These are phyloP conservation scores for Catostylus mosaicus DNA, from an alignment of 30 jellyfish, hydroid and myxozoan genomes.

Conservation along the genomic window DNA sequence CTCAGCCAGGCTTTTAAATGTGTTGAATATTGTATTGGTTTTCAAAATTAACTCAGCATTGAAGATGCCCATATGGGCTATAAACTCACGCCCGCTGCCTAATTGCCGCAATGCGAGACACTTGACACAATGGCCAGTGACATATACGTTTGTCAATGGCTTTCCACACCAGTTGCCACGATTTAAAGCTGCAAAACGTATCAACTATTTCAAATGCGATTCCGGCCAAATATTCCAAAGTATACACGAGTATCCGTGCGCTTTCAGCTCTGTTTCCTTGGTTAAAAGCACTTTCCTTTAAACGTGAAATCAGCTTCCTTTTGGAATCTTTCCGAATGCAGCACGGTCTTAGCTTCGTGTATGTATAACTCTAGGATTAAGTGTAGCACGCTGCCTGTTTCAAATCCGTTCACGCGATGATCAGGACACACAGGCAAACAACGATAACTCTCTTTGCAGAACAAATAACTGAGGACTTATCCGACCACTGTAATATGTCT, in stretches of 20 bases:
- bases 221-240: neutral
- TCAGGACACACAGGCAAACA: neutral
- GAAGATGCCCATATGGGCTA: conserved; percentile 24
- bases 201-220: neutral
- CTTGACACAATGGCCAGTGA: conserved; percentile 11
- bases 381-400: conserved; percentile 3
- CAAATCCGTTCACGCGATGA: conserved; percentile 31
- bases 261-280: neutral
- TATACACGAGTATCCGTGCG: neutral
- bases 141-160: conserved; percentile 1
- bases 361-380: conserved; percentile 6
- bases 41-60: conserved; percentile 3
- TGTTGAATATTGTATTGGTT: neutral
- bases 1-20: neutral
- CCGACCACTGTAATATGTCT: neutral
- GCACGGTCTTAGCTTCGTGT: neutral
- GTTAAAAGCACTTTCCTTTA: neutral
- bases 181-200: neutral
- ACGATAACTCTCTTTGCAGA: neutral
- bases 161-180: conserved; percentile 15
- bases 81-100: conserved; percentile 33
- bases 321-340: no score
- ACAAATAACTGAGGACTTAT: neutral
- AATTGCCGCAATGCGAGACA: conserved; percentile 32
- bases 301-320: neutral